Percentiles rank a stretch among this genome's conserved stretches.
phyloP scores from a whole-genome alignment of 2,797 vertebrate genomes.

The Sciaenops ocellatus region DNA sequence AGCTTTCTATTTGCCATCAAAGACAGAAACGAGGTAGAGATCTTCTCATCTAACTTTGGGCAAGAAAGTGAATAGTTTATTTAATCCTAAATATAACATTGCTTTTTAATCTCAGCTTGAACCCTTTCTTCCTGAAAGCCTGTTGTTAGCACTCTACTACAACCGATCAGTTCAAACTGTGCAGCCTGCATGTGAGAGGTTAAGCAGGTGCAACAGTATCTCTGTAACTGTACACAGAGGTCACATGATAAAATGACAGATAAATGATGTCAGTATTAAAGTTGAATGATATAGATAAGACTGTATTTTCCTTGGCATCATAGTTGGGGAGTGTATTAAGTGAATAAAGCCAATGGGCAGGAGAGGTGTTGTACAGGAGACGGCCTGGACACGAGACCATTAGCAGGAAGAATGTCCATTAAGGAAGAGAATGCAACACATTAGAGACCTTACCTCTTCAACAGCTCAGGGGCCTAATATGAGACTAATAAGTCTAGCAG shows the following conservation, averaged over 20 bases:
- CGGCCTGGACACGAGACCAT: conserved; percentile 62
- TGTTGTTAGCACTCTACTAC: background rate
- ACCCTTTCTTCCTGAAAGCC: too few relatives aligned
- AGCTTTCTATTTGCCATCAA: background rate
- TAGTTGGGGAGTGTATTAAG: conserved; percentile 52
- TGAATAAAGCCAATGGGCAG: conserved; percentile 55
- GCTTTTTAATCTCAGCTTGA: too few relatives aligned
- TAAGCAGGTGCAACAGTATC: conserved; percentile 5
- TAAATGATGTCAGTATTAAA: conserved; percentile 54
- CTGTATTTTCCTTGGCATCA: conserved; percentile 45
- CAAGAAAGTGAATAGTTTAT: background rate
- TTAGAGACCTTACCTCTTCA: conserved; percentile 69
- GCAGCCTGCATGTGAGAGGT: conserved; percentile 2
- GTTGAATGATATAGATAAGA: conserved; percentile 36
- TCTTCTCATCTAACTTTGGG: background rate
- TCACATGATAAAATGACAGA: conserved; percentile 40
- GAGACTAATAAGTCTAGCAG: conserved; percentile 49
- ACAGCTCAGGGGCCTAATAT: conserved; percentile 58
- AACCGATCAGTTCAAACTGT: conserved; percentile 6
- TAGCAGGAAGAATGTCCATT: conserved; percentile 80
- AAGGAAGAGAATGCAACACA: conserved; percentile 78
- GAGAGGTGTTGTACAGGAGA: conserved; percentile 57
- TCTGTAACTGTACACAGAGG: conserved; percentile 18
- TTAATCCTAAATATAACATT: too few relatives aligned
- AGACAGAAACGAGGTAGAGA: background rate